Percentiles rank a stretch among this genome's conserved stretches.
Evolutionary conservation across 2,797 vertebrate species (phyloP).

Genomic region (Lophotriccus pileatus): DNA sequence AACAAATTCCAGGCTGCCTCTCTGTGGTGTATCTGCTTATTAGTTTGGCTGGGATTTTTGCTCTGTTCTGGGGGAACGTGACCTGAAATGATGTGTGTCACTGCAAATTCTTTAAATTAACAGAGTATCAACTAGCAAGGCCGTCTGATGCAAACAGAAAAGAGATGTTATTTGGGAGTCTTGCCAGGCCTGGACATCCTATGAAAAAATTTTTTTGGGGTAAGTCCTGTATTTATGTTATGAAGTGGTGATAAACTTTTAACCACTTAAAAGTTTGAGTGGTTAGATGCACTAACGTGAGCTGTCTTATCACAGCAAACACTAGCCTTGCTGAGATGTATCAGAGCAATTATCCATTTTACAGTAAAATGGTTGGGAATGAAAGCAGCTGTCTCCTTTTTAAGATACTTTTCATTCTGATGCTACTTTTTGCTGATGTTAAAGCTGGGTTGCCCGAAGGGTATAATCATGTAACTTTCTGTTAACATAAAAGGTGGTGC

Average conservation of each 20-base stretch:
- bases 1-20: neutral
- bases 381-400: neutral
- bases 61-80: neutral
- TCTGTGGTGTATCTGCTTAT: neutral
- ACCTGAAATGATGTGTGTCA: neutral
- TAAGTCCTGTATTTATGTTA: constrained; percentile 63
- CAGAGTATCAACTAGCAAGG: constrained; percentile 91
- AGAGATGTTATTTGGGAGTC: constrained; percentile 93
- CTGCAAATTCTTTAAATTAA: constrained; percentile 37
- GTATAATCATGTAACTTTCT: neutral
- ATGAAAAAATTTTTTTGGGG: constrained; percentile 98
- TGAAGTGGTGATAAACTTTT: neutral
- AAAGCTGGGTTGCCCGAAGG: neutral
- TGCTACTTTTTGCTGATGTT: neutral
- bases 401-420: neutral
- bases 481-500: neutral
- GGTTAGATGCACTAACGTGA: neutral
- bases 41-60: neutral
- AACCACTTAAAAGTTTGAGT: neutral
- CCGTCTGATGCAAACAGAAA: constrained; percentile 93
- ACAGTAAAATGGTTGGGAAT: neutral
- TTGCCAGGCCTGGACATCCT: constrained; percentile 90
- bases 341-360: neutral
- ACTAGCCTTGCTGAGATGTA: neutral
- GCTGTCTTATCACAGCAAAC: neutral